These are phyloP conservation scores for Sycophaga agraensis DNA, from an alignment of 1,140 invertebrate species.

Conservation along the genomic window DNA sequence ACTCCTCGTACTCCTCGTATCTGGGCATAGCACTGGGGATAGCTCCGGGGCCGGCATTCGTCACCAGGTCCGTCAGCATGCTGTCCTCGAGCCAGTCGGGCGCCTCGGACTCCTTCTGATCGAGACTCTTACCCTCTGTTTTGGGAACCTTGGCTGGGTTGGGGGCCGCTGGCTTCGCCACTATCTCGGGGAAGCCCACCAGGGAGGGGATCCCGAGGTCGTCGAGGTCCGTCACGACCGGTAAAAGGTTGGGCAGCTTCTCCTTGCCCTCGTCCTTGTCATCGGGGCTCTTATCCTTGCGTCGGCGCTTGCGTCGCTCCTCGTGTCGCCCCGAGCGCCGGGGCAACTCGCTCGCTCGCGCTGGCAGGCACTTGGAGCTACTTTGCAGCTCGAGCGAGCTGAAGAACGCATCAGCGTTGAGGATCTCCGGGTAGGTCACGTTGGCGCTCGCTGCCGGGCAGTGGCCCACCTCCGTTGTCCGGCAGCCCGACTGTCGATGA, in stretches of 20 bases:
- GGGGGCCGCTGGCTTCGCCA: constrained; percentile 37
- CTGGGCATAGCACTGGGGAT: constrained; percentile 24
- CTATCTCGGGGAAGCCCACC: constrained; percentile 52
- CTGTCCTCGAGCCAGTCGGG: constrained; percentile 47
- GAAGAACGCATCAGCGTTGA: constrained; percentile 82
- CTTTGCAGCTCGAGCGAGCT: constrained; percentile 81
- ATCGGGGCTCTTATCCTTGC: constrained; percentile 39
- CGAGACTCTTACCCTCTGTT: constrained; percentile 38
- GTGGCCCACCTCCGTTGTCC: constrained; percentile 31
- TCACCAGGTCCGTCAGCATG: constrained; percentile 44
- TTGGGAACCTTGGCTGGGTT: constrained; percentile 39
- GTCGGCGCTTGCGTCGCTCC: constrained; percentile 40
- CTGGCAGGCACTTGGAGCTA: constrained; percentile 61
- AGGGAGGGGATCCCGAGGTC: constrained; percentile 52
- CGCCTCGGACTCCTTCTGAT: constrained; percentile 23
- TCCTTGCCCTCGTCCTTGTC: constrained; percentile 39
- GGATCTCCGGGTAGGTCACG: constrained; percentile 56
- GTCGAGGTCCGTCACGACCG: constrained; percentile 49
- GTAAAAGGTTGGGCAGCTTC: constrained; percentile 42
- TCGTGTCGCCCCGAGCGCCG: constrained; percentile 52
- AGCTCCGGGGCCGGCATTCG: constrained; percentile 39
- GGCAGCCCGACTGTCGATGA: constrained; percentile 72
- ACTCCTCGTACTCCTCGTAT: constrained; percentile 42
- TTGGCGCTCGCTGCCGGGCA: constrained; percentile 39
- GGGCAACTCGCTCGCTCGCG: constrained; percentile 41